Evolutionary conservation across 2,888 invertebrate genomes (phyloP).

Genomic region (Gasteruption jaculator): DNA sequence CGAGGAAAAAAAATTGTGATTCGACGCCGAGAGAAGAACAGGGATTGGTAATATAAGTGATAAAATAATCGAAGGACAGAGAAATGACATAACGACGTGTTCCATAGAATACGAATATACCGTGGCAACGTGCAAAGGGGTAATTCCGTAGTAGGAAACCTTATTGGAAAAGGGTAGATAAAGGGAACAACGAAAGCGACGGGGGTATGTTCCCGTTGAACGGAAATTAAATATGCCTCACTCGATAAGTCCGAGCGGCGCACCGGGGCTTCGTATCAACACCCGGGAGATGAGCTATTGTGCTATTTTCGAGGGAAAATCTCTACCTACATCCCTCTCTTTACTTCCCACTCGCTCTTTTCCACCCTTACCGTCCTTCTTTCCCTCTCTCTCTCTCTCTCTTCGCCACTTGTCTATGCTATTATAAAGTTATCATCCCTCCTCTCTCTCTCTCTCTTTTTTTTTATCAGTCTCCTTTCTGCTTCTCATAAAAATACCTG

Average conservation of each 20-base stretch:
- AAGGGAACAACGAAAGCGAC: too few relatives aligned
- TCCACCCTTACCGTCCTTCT: too few relatives aligned
- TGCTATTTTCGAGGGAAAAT: constrained; percentile 49
- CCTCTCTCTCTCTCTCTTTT: too few relatives aligned
- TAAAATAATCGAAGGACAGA: constrained; percentile 24
- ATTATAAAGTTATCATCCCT: too few relatives aligned
- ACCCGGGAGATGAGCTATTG: constrained; percentile 50
- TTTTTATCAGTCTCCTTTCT: too few relatives aligned
- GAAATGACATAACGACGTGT: constrained; percentile 34
- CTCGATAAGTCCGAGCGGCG: constrained; percentile 49
- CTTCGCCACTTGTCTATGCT: too few relatives aligned
- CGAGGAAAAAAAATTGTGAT: constrained; percentile 1
- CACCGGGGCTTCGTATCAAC: constrained; percentile 43
- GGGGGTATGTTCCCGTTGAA: constrained; percentile 40
- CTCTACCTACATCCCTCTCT: too few relatives aligned
- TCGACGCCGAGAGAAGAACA: constrained; percentile 7
- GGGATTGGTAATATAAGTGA: too few relatives aligned
- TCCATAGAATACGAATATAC: constrained; percentile 39
- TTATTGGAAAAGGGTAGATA: constrained; percentile 51
- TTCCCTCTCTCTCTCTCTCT: too few relatives aligned
- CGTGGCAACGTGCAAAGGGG: constrained; percentile 37
- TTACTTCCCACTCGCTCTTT: too few relatives aligned
- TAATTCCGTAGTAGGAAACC: constrained; percentile 45
- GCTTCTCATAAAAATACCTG: too few relatives aligned
- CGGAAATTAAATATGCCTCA: constrained; percentile 53